Conservation (phyloP, 2,888 invertebrate species). For the Nephrotoma guestfalica region DNA sequence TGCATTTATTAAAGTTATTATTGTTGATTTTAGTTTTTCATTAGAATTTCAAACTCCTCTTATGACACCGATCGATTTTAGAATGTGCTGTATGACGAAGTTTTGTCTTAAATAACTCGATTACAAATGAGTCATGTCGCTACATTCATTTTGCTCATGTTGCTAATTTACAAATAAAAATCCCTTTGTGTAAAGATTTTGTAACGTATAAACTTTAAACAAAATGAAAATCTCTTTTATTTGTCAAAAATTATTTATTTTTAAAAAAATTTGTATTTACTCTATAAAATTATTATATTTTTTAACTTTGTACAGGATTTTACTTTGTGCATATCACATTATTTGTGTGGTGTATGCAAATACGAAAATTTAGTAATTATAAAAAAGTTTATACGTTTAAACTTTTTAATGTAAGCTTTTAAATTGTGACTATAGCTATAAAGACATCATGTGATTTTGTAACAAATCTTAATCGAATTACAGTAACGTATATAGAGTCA, state of each 20-base stretch:
- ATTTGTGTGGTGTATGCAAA: background rate
- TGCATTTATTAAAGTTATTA: background rate
- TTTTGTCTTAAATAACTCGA: too few relatives aligned
- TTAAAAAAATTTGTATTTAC: background rate
- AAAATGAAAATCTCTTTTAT: background rate
- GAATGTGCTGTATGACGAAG: too few relatives aligned
- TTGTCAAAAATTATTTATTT: background rate
- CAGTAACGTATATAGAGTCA: background rate
- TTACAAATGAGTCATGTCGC: too few relatives aligned
- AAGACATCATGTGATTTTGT: background rate
- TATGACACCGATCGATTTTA: background rate
- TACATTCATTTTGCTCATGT: too few relatives aligned
- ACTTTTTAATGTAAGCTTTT: background rate
- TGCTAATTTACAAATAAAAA: background rate
- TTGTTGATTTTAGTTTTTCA: background rate
- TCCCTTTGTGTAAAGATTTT: background rate
- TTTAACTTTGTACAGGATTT: background rate
- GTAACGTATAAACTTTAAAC: background rate
- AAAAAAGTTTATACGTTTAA: background rate
- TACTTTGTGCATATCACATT: background rate
- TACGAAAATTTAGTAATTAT: background rate
- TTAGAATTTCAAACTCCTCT: background rate
- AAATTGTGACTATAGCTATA: background rate
- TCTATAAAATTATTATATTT: background rate
- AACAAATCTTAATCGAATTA: background rate